Base-by-base conservation (phyloP, 2,888 invertebrate genomes). In the Heteropelma amictum region DNA sequence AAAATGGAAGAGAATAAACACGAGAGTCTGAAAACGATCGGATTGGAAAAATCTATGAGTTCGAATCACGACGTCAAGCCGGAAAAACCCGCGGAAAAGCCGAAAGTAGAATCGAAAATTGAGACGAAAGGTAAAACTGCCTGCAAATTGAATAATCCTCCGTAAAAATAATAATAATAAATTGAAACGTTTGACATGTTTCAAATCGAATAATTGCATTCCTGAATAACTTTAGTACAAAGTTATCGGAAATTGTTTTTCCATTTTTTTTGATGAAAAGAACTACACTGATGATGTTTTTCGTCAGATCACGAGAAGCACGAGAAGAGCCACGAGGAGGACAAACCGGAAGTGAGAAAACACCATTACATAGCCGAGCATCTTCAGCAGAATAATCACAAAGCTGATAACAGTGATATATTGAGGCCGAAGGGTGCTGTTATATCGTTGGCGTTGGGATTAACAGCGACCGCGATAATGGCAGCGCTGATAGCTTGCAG, bases 401-500 rank as follows among this genome's bases (percentile, higher is more conserved):
- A 79, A 12, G 79, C 83, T 3, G 81, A 82, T 17, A 74, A 83
- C 23, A n/a, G n/a, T n/a, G 84, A 86, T 17, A 79, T 82, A 58
- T 72, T 88, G 83, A 93, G 92, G 65, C 96, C 96, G 19, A 93
- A 93, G 58, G 95, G 96, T 65, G 96, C 96, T 6, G 92, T 96
- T 53, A 90, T 96, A 80, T 94, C 96, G 6, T 90, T 96, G 35
- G 93, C 94, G 28, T 90, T 96, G 80, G 96, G 97, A 58, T 90
- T 98, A 77, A 92, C 93, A 77, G 93, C 97, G 83, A 96, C 97
- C 26, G 93, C 93, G 49, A 92, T 95, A 47, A 92, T 97, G 92
- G 93, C 95, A 53, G 92, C 95, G 70, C 90, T 97, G 84, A 93
- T 96, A 79, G 96, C 94, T 23, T 97, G 97, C 87, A 92, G 97